Evolutionary conservation across 2,113 vertebrate species (phyloP).

Genomic region (Ploceus nigricollis): DNA sequence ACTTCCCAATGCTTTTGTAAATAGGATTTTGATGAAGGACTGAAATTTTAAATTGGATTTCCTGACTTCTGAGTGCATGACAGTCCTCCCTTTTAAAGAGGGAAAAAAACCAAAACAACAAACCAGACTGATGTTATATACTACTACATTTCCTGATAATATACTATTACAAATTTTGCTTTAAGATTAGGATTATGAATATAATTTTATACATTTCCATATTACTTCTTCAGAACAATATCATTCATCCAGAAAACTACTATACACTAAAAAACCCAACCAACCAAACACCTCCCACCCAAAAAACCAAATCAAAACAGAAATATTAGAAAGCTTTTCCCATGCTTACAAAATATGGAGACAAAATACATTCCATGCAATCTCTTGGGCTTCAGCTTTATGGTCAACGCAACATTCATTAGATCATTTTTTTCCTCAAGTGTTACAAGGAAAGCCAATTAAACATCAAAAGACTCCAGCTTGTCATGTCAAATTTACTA

Average conservation of each 20-base stretch:
- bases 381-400: neutral
- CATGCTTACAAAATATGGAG: neutral
- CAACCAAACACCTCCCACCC: neutral
- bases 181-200: neutral
- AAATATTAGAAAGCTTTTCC: neutral
- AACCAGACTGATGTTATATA: neutral
- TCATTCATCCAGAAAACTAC: neutral
- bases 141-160: neutral
- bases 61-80: neutral
- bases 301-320: neutral
- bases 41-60: neutral
- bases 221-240: neutral
- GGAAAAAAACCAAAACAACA: neutral
- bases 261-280: neutral
- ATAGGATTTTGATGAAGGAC: neutral
- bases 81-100: neutral
- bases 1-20: neutral
- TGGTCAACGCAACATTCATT: neutral
- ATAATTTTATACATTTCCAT: neutral
- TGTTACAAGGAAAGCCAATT: conserved; percentile 15
- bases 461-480: conserved; percentile 29
- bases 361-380: neutral
- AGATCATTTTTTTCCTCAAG: neutral
- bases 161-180: neutral
- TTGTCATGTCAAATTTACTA: conserved; percentile 17